phyloP scores from a whole-genome alignment of 1,140 invertebrate species.

The Pantala flavescens region DNA sequence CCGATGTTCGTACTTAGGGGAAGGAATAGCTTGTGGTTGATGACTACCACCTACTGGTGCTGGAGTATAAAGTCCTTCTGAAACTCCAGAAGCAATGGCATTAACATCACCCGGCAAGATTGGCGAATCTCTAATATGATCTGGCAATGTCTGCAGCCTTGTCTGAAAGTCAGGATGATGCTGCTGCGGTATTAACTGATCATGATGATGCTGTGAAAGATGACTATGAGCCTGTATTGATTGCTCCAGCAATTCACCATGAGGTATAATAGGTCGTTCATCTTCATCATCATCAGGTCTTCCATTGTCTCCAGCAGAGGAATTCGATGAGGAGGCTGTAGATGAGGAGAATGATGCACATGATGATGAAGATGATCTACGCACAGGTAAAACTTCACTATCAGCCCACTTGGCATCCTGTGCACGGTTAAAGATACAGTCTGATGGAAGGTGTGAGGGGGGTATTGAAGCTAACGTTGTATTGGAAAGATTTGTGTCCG shows the following conservation, averaged over 20 bases:
- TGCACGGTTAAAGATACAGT: conserved; percentile 49
- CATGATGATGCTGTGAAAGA: not conserved
- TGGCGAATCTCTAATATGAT: not conserved
- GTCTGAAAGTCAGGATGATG: not conserved
- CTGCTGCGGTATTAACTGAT: not conserved
- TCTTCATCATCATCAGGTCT: not conserved
- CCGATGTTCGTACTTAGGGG: conserved; percentile 44
- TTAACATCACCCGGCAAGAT: not conserved
- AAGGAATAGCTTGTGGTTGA: conserved; percentile 37
- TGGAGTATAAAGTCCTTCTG: not conserved
- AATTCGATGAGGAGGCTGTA: conserved; percentile 39
- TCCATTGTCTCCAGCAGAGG: not conserved
- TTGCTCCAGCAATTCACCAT: not conserved
- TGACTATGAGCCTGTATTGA: not conserved
- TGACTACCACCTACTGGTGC: not conserved
- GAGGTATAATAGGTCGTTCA: not conserved
- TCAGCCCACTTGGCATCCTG: conserved; percentile 57
- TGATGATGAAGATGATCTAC: conserved; percentile 55
- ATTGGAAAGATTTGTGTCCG: conserved; percentile 30
- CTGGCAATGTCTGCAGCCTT: not conserved
- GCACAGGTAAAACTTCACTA: conserved; percentile 52
- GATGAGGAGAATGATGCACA: conserved; percentile 43
- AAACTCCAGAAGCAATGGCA: not conserved
- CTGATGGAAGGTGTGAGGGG: conserved; percentile 50
- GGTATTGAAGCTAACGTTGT: conserved; percentile 36